These are phyloP conservation scores for Hemiprocne comata DNA, from an alignment of 2,113 vertebrate genomes.

Conservation along the genomic window DNA sequence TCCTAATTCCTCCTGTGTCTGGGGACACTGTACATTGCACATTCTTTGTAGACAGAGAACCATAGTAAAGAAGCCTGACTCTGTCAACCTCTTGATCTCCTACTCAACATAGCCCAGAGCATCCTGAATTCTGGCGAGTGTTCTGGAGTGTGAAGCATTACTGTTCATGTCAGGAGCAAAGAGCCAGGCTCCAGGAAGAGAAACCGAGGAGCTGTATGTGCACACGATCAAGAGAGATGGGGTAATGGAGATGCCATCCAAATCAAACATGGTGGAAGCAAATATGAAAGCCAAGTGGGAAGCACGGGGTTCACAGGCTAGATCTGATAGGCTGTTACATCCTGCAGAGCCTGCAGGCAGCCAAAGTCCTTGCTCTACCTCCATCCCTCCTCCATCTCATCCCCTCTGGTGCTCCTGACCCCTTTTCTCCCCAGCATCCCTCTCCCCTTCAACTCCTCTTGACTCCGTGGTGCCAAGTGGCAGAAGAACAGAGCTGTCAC, in stretches of 20 bases:
- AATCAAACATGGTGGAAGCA: not conserved
- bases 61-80: not conserved
- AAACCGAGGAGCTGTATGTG: not conserved
- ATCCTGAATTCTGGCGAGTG: not conserved
- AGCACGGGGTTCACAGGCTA: not conserved
- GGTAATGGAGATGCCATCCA: not conserved
- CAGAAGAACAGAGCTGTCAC: not conserved
- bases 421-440: not conserved
- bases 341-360: not conserved
- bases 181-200: not conserved
- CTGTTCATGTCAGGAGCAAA: not conserved
- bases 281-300: not conserved
- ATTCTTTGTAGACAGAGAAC: not conserved
- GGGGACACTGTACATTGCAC: not conserved
- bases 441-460: not conserved
- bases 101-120: not conserved
- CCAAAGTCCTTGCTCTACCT: not conserved
- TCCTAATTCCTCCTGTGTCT: not conserved
- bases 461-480: not conserved
- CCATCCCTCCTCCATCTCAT: not conserved
- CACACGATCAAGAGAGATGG: not conserved
- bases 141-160: not conserved
- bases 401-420: fast-evolving
- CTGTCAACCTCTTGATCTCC: not conserved
- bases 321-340: not conserved